Evolutionary conservation across 2,113 vertebrate genomes (phyloP).

Genomic region (Pantherophis guttatus): DNA sequence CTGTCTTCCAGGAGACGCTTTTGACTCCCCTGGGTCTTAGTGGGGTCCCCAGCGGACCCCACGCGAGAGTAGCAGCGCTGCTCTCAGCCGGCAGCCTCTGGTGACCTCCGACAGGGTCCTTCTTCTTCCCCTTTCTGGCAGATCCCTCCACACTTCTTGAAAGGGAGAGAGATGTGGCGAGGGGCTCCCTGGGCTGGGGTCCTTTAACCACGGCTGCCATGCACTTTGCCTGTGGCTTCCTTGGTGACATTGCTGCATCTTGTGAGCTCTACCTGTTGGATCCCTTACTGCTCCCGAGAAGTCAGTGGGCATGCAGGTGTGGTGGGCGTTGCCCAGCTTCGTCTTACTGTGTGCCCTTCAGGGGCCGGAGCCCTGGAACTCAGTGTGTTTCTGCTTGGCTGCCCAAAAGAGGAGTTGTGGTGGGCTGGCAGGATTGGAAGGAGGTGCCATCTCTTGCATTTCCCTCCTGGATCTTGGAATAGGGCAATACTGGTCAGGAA

Average conservation of each 20-base stretch:
- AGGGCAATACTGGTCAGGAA: neutral
- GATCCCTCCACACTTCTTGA: neutral
- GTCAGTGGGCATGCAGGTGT: neutral
- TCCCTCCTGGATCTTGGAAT: neutral
- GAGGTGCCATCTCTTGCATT: neutral
- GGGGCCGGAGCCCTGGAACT: neutral
- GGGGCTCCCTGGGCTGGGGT: neutral
- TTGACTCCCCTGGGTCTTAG: neutral
- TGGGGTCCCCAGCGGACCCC: neutral
- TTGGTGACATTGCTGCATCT: neutral
- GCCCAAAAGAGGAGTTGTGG: neutral
- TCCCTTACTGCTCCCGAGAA: neutral
- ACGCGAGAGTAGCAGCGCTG: neutral
- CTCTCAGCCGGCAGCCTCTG: neutral
- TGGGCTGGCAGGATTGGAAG: neutral
- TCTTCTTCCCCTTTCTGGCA: neutral
- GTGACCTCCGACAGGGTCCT: neutral
- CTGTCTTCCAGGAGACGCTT: neutral
- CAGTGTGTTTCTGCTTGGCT: neutral
- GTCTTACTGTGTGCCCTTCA: neutral
- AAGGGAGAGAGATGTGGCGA: rapidly evolving
- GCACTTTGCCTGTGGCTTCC: neutral
- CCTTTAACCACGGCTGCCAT: neutral
- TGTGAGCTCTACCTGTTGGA: neutral
- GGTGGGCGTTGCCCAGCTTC: neutral